Evolutionary conservation across 2,888 invertebrate species (phyloP).

Genomic region (Minunthozetes semirufus): DNA sequence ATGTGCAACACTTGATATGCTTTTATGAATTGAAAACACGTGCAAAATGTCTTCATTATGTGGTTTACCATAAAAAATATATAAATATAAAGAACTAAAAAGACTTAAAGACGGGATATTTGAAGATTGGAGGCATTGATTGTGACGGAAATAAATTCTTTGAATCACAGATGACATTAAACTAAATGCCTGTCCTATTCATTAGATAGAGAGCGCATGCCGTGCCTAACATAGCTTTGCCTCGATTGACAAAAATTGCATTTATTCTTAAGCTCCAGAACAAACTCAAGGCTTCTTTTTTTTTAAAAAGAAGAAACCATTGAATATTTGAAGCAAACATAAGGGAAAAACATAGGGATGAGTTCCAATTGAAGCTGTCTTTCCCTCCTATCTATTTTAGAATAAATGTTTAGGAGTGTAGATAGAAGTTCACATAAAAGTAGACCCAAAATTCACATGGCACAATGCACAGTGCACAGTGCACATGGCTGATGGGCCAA

Average conservation of each 20-base stretch:
- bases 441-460: no score
- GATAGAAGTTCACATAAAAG: no score
- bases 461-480: neutral
- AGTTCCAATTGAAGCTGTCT: no score
- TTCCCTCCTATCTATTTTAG: no score
- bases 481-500: no score
- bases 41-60: neutral
- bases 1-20: no score
- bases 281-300: neutral
- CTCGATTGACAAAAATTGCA: neutral
- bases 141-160: conserved; percentile 11
- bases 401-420: no score
- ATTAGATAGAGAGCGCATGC: conserved; percentile 12
- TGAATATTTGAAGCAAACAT: neutral
- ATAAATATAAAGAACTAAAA: no score
- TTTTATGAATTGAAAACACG: conserved; percentile 12
- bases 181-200: neutral
- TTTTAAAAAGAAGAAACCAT: neutral
- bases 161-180: conserved; percentile 4
- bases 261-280: neutral
- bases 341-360: neutral
- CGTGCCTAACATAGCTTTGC: neutral
- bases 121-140: neutral
- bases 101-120: no score
- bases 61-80: neutral